A percentile compares a stretch with the other conserved stretches of the same genome.
Evolutionary conservation across 2,113 vertebrate genomes (phyloP).

Genomic region (Lutjanus erythropterus): DNA sequence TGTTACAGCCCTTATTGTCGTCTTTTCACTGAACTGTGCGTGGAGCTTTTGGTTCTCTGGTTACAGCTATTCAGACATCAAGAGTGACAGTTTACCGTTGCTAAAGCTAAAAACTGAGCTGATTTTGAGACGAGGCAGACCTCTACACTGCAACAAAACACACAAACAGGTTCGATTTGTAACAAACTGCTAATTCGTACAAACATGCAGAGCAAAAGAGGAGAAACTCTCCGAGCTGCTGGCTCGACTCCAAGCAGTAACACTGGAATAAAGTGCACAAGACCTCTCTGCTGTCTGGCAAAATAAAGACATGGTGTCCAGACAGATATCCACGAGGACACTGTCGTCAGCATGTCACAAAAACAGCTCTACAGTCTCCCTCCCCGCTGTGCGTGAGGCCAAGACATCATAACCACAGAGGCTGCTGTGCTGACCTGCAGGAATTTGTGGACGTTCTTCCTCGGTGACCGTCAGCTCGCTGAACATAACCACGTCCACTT

Average conservation of each 20-base stretch:
- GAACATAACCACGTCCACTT: slow-evolving; percentile 35
- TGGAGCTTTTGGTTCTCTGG: neutral
- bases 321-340: slow-evolving; percentile 41
- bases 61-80: slow-evolving; percentile 1
- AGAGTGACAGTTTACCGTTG: neutral
- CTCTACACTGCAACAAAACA: neutral
- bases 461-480: slow-evolving; percentile 41
- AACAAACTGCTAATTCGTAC: neutral
- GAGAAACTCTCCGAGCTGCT: slow-evolving; percentile 20
- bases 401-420: slow-evolving; percentile 61
- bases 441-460: slow-evolving; percentile 62
- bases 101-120: slow-evolving; percentile 12
- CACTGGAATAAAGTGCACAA: slow-evolving; percentile 41
- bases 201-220: slow-evolving; percentile 1
- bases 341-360: slow-evolving; percentile 46
- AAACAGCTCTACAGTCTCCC: slow-evolving; percentile 26
- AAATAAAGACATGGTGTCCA: slow-evolving; percentile 46
- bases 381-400: slow-evolving; percentile 40
- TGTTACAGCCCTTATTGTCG: neutral
- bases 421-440: slow-evolving; percentile 47
- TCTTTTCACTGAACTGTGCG: neutral
- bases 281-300: slow-evolving; percentile 24
- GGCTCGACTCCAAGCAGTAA: slow-evolving; percentile 21
- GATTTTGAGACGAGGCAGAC: neutral
- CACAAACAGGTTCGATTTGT: slow-evolving; percentile 14